A percentile compares a stretch with the other conserved stretches of the same genome.
phyloP scores from a whole-genome alignment of 2,113 vertebrate genomes.

The Pelmatolapia mariae region DNA sequence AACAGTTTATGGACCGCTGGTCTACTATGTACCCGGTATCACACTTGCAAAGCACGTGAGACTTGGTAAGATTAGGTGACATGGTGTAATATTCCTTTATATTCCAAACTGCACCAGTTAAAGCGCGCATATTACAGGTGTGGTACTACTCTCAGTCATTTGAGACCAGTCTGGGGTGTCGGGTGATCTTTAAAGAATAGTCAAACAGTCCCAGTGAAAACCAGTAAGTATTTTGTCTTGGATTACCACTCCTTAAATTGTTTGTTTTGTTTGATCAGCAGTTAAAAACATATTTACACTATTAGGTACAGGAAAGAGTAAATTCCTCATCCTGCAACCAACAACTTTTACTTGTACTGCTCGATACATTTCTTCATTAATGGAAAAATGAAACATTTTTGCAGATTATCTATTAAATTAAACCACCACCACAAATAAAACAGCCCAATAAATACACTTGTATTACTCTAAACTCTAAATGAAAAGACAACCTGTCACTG shows the following conservation, averaged over 20 bases:
- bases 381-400: neutral
- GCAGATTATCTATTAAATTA: neutral
- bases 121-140: neutral
- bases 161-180: fast-evolving
- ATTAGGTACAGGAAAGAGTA: neutral
- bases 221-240: neutral
- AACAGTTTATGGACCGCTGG: no score
- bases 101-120: neutral
- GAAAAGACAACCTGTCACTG: neutral
- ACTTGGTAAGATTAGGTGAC: neutral
- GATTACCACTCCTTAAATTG: neutral
- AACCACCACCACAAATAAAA: neutral
- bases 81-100: neutral
- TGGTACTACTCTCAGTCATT: neutral
- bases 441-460: neutral
- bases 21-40: neutral
- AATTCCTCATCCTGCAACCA: neutral
- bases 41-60: neutral
- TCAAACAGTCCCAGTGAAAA: neutral
- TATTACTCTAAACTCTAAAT: neutral
- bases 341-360: neutral
- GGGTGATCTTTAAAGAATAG: neutral
- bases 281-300: neutral
- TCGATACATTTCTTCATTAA: neutral
- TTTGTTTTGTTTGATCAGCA: fast-evolving